Base-by-base conservation (phyloP, 2,113 vertebrate species). In the Eulemur rufifrons region DNA sequence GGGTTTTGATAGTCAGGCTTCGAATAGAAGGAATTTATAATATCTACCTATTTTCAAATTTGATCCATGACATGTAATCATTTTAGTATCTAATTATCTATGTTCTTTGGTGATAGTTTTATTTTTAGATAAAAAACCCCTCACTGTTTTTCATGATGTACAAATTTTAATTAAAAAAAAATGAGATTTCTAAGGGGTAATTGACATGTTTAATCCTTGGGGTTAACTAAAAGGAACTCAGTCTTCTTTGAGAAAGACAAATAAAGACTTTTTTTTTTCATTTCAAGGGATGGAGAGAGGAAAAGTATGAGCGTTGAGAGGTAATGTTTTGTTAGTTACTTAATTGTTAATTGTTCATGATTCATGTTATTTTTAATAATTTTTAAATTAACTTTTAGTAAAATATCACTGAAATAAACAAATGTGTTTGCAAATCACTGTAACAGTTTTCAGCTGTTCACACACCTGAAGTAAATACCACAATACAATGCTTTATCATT, bases 251-350 rank as follows among this genome's bases (percentile, higher is more conserved):
- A 95, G 34, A 95, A 97, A 92, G 17, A 89, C 82, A 91, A 91
- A 6, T 96, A 66, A 95, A 95, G 8, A 37, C 34, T 80, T 93
- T 95, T 96, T 91, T 89, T 78, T 98, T 98, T 94, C 94, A 85
- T 96, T 98, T 97, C 88, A 98, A 99, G 99, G 97, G 99, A 99
- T 89, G 99, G 99, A 96, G 99, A 99, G 98, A 99, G 99, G 97
- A 99, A 99, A 99, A 99, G 99, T 97, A 99, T 99, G 99, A 99
- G 99, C 96, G 99, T 99, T 94, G 99, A 99, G 98, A 99, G 99
- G 99, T 99, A 99, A 92, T 93, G 86, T 82, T 68, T 95, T 84
- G 69, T 94, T 96, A 74, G 37, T 93, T 95, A 80, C 23, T 61
- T 61, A 61, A 56, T 83, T 91, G 80, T 1, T 96, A 89, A 91